Conservation (phyloP, 2,888 invertebrate genomes). For the Tipula lateralis region DNA sequence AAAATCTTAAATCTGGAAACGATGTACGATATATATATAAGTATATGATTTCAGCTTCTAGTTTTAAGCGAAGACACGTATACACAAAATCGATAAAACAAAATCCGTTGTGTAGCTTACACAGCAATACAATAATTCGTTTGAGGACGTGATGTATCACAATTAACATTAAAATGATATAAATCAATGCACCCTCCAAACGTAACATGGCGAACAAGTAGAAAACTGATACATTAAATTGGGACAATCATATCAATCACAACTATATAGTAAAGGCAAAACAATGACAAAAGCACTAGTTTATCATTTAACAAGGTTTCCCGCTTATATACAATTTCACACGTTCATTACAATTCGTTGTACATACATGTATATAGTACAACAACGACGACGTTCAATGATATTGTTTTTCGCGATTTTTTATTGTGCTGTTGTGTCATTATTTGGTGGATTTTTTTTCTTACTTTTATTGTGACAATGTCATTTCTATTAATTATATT, state of each 20-base stretch:
- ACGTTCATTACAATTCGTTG: background rate
- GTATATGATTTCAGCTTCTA: background rate
- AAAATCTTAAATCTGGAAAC: background rate
- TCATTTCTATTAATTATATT: background rate
- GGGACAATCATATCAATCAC: constrained; percentile 24
- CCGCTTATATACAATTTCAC: background rate
- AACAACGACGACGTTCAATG: background rate
- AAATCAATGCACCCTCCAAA: constrained; percentile 1
- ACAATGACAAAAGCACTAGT: background rate
- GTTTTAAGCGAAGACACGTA: background rate
- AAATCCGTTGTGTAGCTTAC: background rate
- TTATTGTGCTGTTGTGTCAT: background rate
- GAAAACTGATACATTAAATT: constrained; percentile 15
- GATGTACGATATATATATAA: background rate
- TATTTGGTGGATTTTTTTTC: background rate
- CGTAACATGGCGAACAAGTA: background rate
- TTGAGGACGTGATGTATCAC: constrained; percentile 1
- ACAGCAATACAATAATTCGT: background rate
- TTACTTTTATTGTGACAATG: background rate
- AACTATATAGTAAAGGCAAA: background rate
- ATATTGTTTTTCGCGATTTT: background rate
- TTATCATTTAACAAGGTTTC: background rate
- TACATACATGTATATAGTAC: background rate
- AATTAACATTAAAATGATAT: background rate
- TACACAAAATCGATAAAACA: background rate